Conservation (phyloP, 2,113 vertebrate species). For the Plecotus auritus region DNA sequence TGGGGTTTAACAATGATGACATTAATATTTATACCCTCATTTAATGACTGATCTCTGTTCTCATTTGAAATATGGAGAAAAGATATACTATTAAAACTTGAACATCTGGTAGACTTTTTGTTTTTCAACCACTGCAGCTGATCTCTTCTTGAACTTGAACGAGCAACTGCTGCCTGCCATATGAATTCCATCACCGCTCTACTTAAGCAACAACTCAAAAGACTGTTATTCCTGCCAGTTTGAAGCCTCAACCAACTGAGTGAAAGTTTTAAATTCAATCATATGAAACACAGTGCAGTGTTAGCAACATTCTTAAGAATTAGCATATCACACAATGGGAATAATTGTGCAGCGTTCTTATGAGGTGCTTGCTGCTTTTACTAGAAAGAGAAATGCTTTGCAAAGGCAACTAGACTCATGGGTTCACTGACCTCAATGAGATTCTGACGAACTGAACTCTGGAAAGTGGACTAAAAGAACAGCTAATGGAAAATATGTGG, state of each 20-base stretch:
- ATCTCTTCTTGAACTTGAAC: slow-evolving; percentile 37
- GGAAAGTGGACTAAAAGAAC: not conserved
- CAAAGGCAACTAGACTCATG: slow-evolving; percentile 52
- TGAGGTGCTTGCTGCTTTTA: slow-evolving; percentile 28
- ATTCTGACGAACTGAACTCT: slow-evolving; percentile 32
- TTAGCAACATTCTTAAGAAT: slow-evolving; percentile 58
- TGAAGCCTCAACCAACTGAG: slow-evolving; percentile 48
- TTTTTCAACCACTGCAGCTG: not conserved
- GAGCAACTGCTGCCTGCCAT: slow-evolving; percentile 25
- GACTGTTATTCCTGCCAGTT: slow-evolving; percentile 20
- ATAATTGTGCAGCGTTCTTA: slow-evolving; percentile 7
- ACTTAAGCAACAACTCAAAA: slow-evolving; percentile 53
- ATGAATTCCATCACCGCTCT: slow-evolving; percentile 39
- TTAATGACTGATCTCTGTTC: slow-evolving; percentile 13
- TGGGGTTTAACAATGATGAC: not conserved
- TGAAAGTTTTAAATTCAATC: slow-evolving; percentile 57
- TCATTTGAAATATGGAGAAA: slow-evolving; percentile 46
- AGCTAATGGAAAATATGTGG: slow-evolving; percentile 24
- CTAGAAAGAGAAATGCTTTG: not conserved
- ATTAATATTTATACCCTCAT: slow-evolving; percentile 39
- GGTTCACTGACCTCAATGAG: slow-evolving; percentile 14
- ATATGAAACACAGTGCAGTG: not conserved
- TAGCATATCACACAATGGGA: slow-evolving; percentile 20
- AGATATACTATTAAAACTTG: slow-evolving; percentile 25
- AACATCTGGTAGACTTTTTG: slow-evolving; percentile 19